Evolutionary conservation across 2,888 invertebrate genomes (phyloP), one percentile per base, ranked within the genome.

Genomic region (Hirtodrosophila trivittata): DNA sequence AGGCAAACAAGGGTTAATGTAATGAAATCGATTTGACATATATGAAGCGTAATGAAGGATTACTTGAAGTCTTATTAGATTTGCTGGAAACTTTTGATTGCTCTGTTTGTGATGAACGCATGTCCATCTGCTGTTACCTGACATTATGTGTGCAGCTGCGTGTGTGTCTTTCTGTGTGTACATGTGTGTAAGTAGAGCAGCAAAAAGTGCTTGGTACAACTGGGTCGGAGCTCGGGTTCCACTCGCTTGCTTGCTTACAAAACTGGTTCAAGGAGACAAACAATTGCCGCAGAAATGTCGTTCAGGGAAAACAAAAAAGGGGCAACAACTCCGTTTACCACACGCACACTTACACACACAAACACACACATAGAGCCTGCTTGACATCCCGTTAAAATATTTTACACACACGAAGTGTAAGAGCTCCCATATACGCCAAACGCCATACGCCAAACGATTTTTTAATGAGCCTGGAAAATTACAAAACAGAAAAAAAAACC

Each of bases 241-340:
- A 35, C 59, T 52, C 35, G 25, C 26, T 18, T 3, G 47, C 46
- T 54, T 63, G 67, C 62, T 75, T 57, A 47, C 49, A 28, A 70
- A 81, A 82, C 76, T 81, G 83, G 86, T 82, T 85, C 80, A 81
- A 81, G 80, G 80, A 78, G 76, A 82, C 76, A 85, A 73, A 60
- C 80, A 85, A 78, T 75, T 75, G 82, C 55, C 73, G 63, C 69
- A 78, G 62, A 77, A 85, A 72, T 80, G 85, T 82, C 82, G 64
- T 82, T 60, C 64, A 50, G 60, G 63, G 49, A 32, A 13, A 3
- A 51, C 45, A 43, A 52, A 71, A 65, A 50, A 28, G 45, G 54
- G 45, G 35, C 49, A 70, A 66, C 63, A 75, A 75, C 68, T 75
- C 42, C 39, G 54, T 65, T 72, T 69, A 66, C 59, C 49, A 55